phyloP scores from a whole-genome alignment of 2,888 invertebrate genomes.

The Acanthosepion lycidas region DNA sequence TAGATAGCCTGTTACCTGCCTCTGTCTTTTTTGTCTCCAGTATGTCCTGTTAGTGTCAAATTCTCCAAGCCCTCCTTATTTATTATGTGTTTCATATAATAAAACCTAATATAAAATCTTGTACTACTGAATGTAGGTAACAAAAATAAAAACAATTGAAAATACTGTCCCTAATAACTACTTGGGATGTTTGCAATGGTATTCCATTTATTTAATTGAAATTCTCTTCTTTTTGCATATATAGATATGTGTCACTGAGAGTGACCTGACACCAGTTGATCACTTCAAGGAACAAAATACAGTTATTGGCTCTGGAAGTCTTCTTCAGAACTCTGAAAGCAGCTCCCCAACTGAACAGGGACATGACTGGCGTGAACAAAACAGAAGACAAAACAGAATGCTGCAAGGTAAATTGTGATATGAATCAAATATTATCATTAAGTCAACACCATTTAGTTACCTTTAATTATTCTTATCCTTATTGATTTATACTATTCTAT shows the following conservation, averaged over 20 bases:
- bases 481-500: too few relatives aligned
- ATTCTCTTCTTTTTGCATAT: not conserved
- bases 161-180: not conserved
- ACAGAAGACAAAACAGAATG: not conserved
- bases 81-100: too few relatives aligned
- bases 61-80: too few relatives aligned
- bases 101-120: too few relatives aligned
- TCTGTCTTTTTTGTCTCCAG: too few relatives aligned
- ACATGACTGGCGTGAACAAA: slow-evolving; percentile 1
- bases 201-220: not conserved
- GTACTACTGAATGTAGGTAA: too few relatives aligned
- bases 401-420: not conserved
- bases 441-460: not conserved
- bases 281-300: not conserved
- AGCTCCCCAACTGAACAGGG: not conserved
- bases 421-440: not conserved
- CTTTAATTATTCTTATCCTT: too few relatives aligned
- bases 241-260: not conserved
- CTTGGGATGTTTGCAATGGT: not conserved
- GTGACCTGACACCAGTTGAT: not conserved
- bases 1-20: too few relatives aligned
- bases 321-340: not conserved
- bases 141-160: too few relatives aligned
- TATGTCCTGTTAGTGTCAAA: too few relatives aligned
- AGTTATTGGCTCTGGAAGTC: not conserved